Base-by-base conservation (phyloP, 2,113 vertebrate genomes). In the Crocuta crocuta region DNA sequence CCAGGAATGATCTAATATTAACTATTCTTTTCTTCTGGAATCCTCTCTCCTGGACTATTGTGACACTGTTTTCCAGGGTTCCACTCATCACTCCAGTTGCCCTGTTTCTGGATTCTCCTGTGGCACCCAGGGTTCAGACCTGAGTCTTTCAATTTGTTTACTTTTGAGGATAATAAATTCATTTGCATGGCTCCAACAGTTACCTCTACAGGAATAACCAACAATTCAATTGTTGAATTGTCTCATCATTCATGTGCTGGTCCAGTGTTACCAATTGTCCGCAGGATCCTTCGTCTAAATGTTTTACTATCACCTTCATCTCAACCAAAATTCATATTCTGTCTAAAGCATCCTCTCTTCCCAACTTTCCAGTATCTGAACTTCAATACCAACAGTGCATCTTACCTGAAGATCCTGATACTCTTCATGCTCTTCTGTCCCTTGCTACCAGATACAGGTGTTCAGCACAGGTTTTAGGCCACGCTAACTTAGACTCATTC, bases 41-140 rank as follows among this genome's bases (percentile, higher is more conserved):
- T 89, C 68, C 70, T 96, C 24, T 33, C 16, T 91, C 33, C 53
- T 94, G 81, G 48, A 95, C 12, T 70, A 50, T 58, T 81, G 35
- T 23, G 19, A 89, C 33, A 68, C 7, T 87, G 35, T 91, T 88
- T 95, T 87, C 79, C 90, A 93, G 33, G 43, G 43, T 33, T 92
- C 65, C 53, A 85, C 33, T 43, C 35, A 89, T 13, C 68, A 90
- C 15, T 78, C 39, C 23, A 86, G 74, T 0, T 91, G 48, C 16
- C 43, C 63, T 81, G 17, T 79, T 95, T 95, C 85, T 93, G 63
- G 65, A 93, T 92, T 97, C 82, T 83, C 94, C 89, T 89, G 26
- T 86, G 66, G 68, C 35, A 96, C 66, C n/a, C 81, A 89, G 45
- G 50, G 43, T 58, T 97, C 19, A 45, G 39, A 85, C 31, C 28